Conservation (phyloP, 1,140 invertebrate genomes). For the Drosophila orena region DNA sequence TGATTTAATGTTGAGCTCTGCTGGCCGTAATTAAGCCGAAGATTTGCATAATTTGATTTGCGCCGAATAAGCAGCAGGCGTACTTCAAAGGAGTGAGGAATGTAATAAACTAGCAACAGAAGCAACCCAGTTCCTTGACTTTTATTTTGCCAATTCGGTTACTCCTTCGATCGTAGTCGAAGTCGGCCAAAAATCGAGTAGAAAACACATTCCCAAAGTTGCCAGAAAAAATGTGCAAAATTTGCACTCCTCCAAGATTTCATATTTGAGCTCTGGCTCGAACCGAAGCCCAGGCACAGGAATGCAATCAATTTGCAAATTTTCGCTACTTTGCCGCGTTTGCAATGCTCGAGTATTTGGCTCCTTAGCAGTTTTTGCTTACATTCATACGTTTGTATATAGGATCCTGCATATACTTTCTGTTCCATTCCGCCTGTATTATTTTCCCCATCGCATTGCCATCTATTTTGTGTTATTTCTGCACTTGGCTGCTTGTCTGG, state of each 20-base stretch:
- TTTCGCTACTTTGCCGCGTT: slow-evolving; percentile 82
- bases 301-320: slow-evolving; percentile 85
- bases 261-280: slow-evolving; percentile 29
- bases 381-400: slow-evolving; percentile 19
- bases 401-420: slow-evolving; percentile 28
- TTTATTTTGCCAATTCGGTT: slow-evolving; percentile 41
- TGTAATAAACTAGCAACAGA: slow-evolving; percentile 46
- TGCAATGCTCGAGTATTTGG: slow-evolving; percentile 81
- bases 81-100: slow-evolving; percentile 23
- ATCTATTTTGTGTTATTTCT: slow-evolving; percentile 77
- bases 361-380: slow-evolving; percentile 71
- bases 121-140: slow-evolving; percentile 10
- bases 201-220: slow-evolving; percentile 62
- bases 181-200: slow-evolving; percentile 21
- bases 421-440: slow-evolving; percentile 32
- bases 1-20: slow-evolving; percentile 52
- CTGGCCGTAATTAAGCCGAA: slow-evolving; percentile 52
- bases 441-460: slow-evolving; percentile 49
- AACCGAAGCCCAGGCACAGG: slow-evolving; percentile 61
- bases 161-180: background rate
- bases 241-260: slow-evolving; percentile 64
- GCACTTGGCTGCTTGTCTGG: slow-evolving; percentile 68
- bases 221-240: slow-evolving; percentile 68
- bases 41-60: slow-evolving; percentile 73
- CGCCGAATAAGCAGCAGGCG: slow-evolving; percentile 3